A percentile compares a stretch with the other conserved stretches of the same genome.
phyloP scores from a whole-genome alignment of 2,888 invertebrate genomes.

The Cosmia trapezina region DNA sequence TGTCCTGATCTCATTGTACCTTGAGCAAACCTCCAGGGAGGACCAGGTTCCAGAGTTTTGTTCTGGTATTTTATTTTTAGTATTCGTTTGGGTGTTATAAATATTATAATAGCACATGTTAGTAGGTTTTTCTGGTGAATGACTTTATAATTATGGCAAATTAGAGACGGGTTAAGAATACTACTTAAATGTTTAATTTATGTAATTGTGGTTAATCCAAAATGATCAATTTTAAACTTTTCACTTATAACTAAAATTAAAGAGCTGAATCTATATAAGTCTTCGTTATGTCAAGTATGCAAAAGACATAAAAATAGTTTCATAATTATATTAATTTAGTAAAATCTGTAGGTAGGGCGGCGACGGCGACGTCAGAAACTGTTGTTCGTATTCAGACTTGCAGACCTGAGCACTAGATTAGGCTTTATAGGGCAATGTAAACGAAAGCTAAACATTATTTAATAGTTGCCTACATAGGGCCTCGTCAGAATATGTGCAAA shows the following conservation, averaged over 20 bases:
- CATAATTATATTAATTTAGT: too few species aligned
- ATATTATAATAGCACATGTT: slow-evolving; percentile 3
- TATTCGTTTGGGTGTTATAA: not conserved
- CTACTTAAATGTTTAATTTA: not conserved
- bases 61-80: slow-evolving; percentile 5
- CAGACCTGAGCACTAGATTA: too few species aligned
- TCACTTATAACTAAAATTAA: too few species aligned
- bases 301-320: not conserved
- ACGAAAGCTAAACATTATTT: not conserved
- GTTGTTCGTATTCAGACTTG: too few species aligned
- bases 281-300: too few species aligned
- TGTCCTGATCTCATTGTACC: slow-evolving; percentile 19
- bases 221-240: not conserved
- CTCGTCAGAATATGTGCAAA: slow-evolving; percentile 24
- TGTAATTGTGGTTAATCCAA: not conserved
- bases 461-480: slow-evolving; percentile 2
- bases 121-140: not conserved
- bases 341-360: too few species aligned
- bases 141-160: too few species aligned
- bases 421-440: not conserved
- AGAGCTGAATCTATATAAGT: not conserved
- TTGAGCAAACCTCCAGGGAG: slow-evolving; percentile 17
- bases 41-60: slow-evolving; percentile 9
- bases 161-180: not conserved
- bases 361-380: too few species aligned